Base-by-base conservation (phyloP, 2,888 invertebrate species). In the Adelognathus sp. region DNA sequence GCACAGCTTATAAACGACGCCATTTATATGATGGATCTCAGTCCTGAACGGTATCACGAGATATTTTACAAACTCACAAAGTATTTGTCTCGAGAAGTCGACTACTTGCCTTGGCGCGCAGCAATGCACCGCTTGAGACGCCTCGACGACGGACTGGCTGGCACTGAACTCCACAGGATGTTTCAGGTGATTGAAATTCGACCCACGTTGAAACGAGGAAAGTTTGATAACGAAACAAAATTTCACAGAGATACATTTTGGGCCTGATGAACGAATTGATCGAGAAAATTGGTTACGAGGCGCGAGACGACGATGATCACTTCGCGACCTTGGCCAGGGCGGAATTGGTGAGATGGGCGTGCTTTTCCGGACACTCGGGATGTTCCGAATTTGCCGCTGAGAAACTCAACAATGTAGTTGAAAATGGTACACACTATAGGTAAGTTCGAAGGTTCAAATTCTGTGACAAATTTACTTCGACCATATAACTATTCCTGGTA, bases 21-120 rank as follows among this genome's bases (percentile, higher is more conserved):
- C 3, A 93, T 95, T 79, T 94, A 93, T 81, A 90, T 95, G 67
- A 95, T 95, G 2, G 92, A 46, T 7, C 11, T 21, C 11, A 69
- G 81, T 1, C 39, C 61, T 3, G 33, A 92, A 90, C 2, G 86
- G 91, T 85, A 90, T 1, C 1, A 82, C 92, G 54, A 78, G 90
- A 0, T 93, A 94, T 85, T 89, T 88, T 1, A 87, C 90, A 71
- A 93, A 93, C 0, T 92, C 94, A 46, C 93, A 93, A 77, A 91
- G 94, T 31, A 93, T 92, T 81, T 97, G 83, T 90, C 92, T 72
- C 92, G 92, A n/a, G 95, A 95, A 90, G 92, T 93, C 29, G 93
- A 94, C 36, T 94, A 94, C 80, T 92, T 95, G 9, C 95, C 96
- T 0, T 96, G 96, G 96, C 89, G 92, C 11, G 91, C 94, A 1